Percentiles rank a stretch among this genome's conserved stretches.
Evolutionary conservation across 2,113 vertebrate species (phyloP).

Genomic region (Prionailurus bengalensis): DNA sequence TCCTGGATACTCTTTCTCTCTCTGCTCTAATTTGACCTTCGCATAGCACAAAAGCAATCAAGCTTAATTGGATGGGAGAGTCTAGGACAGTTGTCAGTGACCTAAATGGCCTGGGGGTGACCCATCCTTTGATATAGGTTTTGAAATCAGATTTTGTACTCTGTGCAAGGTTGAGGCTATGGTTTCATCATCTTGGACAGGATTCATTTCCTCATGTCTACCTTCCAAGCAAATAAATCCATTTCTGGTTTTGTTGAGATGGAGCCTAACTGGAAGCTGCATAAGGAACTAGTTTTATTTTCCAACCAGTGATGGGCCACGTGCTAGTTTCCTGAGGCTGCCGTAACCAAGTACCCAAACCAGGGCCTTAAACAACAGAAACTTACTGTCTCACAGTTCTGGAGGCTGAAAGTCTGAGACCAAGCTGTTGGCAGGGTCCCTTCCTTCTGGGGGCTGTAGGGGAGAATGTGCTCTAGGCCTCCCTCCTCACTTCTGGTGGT

Average conservation of each 20-base stretch:
- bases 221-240: conserved; percentile 36
- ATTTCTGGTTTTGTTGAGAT: conserved; percentile 29
- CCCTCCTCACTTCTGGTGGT: not conserved
- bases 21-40: conserved; percentile 25
- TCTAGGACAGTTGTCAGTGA: not conserved
- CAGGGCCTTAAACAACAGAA: not conserved
- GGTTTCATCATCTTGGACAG: not conserved
- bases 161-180: not conserved
- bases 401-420: not conserved
- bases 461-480: not conserved
- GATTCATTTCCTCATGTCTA: not conserved
- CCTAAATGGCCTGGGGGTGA: not conserved
- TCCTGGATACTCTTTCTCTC: not conserved
- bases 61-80: not conserved
- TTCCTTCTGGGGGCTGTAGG: not conserved
- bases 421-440: not conserved
- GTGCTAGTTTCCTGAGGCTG: not conserved
- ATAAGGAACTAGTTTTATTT: not conserved
- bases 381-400: not conserved
- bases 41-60: not conserved
- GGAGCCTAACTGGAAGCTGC: not conserved
- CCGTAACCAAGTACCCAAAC: not conserved
- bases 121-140: not conserved
- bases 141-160: conserved; percentile 7
- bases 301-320: not conserved